These are phyloP conservation scores for Idaea aversata DNA, from an alignment of 2,888 invertebrate genomes.

Conservation along the genomic window DNA sequence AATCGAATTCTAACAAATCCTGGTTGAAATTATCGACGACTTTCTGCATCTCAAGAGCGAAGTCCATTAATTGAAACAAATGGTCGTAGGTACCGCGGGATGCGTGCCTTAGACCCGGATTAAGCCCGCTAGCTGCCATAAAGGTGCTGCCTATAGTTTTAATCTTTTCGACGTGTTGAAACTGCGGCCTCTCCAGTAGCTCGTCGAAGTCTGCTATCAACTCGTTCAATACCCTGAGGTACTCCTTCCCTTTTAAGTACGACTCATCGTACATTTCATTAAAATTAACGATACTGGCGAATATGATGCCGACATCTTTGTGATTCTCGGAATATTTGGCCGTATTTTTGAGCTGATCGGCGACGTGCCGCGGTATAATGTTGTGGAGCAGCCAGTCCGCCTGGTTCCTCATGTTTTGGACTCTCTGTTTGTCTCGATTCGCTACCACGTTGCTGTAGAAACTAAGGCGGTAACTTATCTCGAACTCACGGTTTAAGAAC, in stretches of 20 bases:
- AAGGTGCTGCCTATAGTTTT: slow-evolving; percentile 98
- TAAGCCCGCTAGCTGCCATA: slow-evolving; percentile 98
- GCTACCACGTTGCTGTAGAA: slow-evolving; percentile 96
- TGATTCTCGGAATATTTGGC: slow-evolving; percentile 97
- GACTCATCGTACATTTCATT: slow-evolving; percentile 99
- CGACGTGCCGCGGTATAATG: slow-evolving; percentile 97
- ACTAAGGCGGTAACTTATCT: slow-evolving; percentile 94
- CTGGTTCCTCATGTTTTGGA: slow-evolving; percentile 96
- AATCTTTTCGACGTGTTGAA: slow-evolving; percentile 96
- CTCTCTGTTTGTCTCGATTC: slow-evolving; percentile 91
- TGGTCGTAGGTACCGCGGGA: slow-evolving; percentile 87
- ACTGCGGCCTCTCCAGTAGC: slow-evolving; percentile 89
- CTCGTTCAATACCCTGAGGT: slow-evolving; percentile 96
- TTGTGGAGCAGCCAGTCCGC: slow-evolving; percentile 98
- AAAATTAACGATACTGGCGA: slow-evolving; percentile 98
- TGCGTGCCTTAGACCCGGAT: slow-evolving; percentile 86
- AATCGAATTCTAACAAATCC: slow-evolving; percentile 93
- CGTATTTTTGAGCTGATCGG: slow-evolving; percentile 94
- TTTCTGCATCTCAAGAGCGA: slow-evolving; percentile 94
- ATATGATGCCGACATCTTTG: slow-evolving; percentile 94
- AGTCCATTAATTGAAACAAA: slow-evolving; percentile 94
- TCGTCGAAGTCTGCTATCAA: slow-evolving; percentile 98
- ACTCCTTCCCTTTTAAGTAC: slow-evolving; percentile 96
- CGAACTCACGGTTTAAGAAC: slow-evolving; percentile 97
- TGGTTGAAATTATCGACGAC: slow-evolving; percentile 93